Conservation (phyloP, 1,140 invertebrate species). For the Rhizoglyphus robini region DNA sequence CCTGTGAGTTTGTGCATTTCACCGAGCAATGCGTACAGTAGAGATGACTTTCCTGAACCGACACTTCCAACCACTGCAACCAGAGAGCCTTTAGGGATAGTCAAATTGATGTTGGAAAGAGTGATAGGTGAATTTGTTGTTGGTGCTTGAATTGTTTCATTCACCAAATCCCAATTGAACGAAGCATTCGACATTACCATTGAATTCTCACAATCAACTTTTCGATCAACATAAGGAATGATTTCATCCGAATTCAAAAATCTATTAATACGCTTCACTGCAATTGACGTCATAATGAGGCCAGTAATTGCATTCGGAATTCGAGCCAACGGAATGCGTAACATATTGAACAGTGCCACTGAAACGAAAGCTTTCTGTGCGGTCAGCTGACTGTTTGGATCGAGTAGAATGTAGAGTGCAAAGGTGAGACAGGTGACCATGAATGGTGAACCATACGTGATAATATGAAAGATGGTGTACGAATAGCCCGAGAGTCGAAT, state of each 20-base stretch:
- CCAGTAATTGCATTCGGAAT: constrained; percentile 40
- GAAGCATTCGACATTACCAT: constrained; percentile 9
- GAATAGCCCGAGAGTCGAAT: constrained; percentile 22
- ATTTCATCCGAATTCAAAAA: constrained; percentile 33
- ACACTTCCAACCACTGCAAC: constrained; percentile 40
- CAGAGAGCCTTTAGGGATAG: constrained; percentile 26
- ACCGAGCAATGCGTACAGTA: constrained; percentile 39
- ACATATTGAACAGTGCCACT: constrained; percentile 89
- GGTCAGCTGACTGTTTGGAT: constrained; percentile 50
- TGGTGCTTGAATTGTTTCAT: no score
- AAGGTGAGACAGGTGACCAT: constrained; percentile 47
- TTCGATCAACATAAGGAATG: constrained; percentile 24
- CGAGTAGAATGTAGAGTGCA: constrained; percentile 55
- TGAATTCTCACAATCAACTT: neutral
- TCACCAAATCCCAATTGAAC: no score
- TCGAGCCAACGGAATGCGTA: constrained; percentile 31
- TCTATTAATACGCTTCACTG: constrained; percentile 33
- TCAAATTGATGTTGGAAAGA: constrained; percentile 25
- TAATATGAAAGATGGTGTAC: constrained; percentile 18
- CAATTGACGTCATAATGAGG: constrained; percentile 33
- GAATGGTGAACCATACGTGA: constrained; percentile 30
- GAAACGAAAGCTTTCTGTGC: constrained; percentile 88
- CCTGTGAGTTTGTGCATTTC: constrained; percentile 33
- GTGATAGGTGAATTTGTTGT: neutral
- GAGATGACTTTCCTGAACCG: constrained; percentile 38